Conservation (phyloP, 1,140 invertebrate species). For the Oppia nitens region DNA sequence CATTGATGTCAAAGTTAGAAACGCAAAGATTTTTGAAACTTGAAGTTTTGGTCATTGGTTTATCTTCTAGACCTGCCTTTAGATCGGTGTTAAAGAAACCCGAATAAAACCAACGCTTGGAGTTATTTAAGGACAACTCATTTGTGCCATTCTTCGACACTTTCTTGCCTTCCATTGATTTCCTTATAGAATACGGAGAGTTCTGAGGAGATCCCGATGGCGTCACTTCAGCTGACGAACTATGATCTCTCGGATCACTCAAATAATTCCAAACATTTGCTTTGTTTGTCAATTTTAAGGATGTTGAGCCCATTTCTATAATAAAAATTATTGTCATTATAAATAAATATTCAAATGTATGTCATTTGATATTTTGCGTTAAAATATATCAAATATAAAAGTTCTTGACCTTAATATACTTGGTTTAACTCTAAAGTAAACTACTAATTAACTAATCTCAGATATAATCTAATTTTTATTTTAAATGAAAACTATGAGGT, state of each 20-base stretch:
- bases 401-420: too few relatives aligned
- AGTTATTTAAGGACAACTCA: neutral
- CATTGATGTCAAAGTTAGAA: conserved; percentile 4
- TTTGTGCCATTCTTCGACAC: neutral
- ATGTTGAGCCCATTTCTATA: too few relatives aligned
- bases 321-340: too few relatives aligned
- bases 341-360: too few relatives aligned
- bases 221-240: neutral
- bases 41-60: neutral
- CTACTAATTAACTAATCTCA: too few relatives aligned
- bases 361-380: too few relatives aligned
- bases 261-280: neutral
- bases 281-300: neutral
- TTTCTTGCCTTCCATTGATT: neutral
- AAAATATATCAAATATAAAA: too few relatives aligned
- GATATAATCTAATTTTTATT: too few relatives aligned
- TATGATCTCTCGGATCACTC: neutral
- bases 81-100: neutral
- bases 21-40: neutral
- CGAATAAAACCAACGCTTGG: conserved; percentile 1
- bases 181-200: neutral
- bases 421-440: too few relatives aligned
- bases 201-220: neutral
- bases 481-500: too few relatives aligned
- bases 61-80: neutral